Conservation (phyloP, 1,140 invertebrate genomes). For the Neodiprion virginianus region DNA sequence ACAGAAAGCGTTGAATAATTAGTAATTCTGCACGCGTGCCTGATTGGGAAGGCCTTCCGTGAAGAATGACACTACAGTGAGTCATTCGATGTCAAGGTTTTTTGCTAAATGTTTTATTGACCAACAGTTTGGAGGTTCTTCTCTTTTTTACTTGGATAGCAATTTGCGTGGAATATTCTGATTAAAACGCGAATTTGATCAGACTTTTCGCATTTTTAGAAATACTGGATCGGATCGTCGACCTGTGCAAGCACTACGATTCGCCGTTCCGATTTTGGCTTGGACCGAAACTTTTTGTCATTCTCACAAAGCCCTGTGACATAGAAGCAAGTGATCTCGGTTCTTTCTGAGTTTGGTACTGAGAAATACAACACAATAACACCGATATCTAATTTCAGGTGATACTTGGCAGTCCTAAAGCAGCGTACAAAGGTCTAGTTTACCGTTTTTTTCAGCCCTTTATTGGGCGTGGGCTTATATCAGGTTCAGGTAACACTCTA, state of each 20-base stretch:
- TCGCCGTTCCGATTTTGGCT: constrained; percentile 55
- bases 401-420: constrained; percentile 47
- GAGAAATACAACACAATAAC: not conserved
- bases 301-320: constrained; percentile 55
- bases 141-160: not conserved
- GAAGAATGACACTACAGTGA: not conserved
- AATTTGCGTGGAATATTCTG: not conserved
- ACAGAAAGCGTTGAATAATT: not conserved
- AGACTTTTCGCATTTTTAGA: constrained; percentile 40
- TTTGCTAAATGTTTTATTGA: not conserved
- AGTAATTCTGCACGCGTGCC: too few relatives aligned
- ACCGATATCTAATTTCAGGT: constrained; percentile 38
- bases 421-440: constrained; percentile 48
- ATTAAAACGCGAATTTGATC: not conserved
- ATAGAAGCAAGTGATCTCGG: constrained; percentile 49
- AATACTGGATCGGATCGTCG: constrained; percentile 41
- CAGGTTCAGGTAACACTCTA: constrained; percentile 49
- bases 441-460: constrained; percentile 54
- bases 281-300: constrained; percentile 54
- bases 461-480: constrained; percentile 51
- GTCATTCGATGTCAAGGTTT: not conserved
- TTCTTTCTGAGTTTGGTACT: constrained; percentile 5
- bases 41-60: not conserved
- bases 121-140: too few relatives aligned
- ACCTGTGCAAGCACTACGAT: constrained; percentile 46